Evolutionary conservation across 1,140 invertebrate species (phyloP).

Genomic region (Musca vetustissima): DNA sequence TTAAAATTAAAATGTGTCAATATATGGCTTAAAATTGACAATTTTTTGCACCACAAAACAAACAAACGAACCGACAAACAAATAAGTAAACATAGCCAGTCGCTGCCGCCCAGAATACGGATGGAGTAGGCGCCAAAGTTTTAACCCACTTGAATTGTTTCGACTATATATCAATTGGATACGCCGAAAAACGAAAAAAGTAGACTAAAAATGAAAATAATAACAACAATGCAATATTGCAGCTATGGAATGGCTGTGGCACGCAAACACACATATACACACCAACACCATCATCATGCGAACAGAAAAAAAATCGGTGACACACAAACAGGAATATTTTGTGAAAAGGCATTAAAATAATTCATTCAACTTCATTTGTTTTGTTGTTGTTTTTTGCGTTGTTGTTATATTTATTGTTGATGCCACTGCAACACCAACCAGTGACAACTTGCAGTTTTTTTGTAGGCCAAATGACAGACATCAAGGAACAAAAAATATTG

Average conservation of each 20-base stretch:
- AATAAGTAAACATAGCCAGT: too few species aligned
- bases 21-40: conserved; percentile 9
- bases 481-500: too few species aligned
- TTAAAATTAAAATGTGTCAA: conserved; percentile 23
- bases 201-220: not conserved
- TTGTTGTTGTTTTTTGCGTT: not conserved
- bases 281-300: not conserved
- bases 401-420: not conserved
- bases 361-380: not conserved
- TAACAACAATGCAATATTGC: not conserved
- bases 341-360: conserved; percentile 11
- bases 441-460: too few species aligned
- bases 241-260: too few species aligned
- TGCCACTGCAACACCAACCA: too few species aligned
- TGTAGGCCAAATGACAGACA: too few species aligned
- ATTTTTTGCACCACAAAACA: conserved; percentile 14
- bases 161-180: too few species aligned
- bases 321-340: conserved; percentile 2
- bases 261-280: not conserved
- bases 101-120: too few species aligned
- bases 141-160: too few species aligned
- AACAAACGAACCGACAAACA: not conserved
- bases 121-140: too few species aligned
- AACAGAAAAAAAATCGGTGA: too few species aligned
- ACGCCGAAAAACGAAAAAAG: too few species aligned